Percentiles rank a stretch among this genome's conserved stretches.
phyloP scores from a whole-genome alignment of 2,113 vertebrate genomes.

The Phalacrocorax pelagicus region DNA sequence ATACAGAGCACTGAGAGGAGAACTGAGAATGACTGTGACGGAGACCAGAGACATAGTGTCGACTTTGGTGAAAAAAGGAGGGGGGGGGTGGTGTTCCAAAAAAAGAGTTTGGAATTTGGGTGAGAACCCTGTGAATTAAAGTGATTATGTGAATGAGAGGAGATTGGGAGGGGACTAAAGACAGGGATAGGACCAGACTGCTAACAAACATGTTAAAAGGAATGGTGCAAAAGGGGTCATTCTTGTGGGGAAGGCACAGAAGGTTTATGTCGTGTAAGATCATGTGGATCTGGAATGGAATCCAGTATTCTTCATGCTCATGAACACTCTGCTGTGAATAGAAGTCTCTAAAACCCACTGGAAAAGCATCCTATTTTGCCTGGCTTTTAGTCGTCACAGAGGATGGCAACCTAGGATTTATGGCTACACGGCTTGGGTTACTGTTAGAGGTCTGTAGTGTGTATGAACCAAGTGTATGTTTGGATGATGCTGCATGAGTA shows the following conservation, averaged over 20 bases:
- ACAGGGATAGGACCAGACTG: too few relatives aligned
- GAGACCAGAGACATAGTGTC: too few relatives aligned
- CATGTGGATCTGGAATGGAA: background rate
- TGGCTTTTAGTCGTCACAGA: background rate
- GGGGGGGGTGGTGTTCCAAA: too few relatives aligned
- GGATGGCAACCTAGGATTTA: background rate
- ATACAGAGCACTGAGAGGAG: background rate
- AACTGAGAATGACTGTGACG: background rate
- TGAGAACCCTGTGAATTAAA: background rate
- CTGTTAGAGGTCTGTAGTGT: background rate
- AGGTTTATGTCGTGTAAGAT: background rate
- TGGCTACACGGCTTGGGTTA: accelerated
- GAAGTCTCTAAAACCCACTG: background rate
- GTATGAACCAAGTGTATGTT: background rate
- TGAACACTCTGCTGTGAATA: background rate
- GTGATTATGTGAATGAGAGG: background rate
- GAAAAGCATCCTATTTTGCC: background rate
- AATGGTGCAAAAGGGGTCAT: background rate
- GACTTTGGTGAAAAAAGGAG: background rate
- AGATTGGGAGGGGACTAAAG: background rate
- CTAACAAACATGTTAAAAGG: background rate
- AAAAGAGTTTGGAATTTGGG: background rate
- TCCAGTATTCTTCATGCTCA: background rate
- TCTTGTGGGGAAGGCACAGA: background rate
- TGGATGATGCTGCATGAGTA: background rate